phyloP scores from a whole-genome alignment of 2,113 vertebrate genomes.

The Hymenochirus boettgeri region DNA sequence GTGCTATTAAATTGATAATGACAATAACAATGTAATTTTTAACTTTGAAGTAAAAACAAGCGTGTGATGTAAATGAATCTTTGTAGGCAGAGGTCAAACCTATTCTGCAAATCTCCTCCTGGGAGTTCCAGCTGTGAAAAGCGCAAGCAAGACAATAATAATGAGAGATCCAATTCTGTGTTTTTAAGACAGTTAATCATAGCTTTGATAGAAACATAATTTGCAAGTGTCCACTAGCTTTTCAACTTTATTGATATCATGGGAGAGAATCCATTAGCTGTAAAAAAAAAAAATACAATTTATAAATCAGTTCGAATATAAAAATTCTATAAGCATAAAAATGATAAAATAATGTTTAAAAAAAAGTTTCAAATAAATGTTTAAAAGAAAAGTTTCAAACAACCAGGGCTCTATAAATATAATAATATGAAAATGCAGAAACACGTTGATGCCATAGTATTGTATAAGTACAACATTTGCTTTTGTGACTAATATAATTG shows the following conservation, averaged over 20 bases:
- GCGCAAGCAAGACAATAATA: background rate
- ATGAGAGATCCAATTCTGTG: background rate
- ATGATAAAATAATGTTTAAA: background rate
- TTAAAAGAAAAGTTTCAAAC: background rate
- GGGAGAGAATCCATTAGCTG: constrained; percentile 11
- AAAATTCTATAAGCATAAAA: background rate
- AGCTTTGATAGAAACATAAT: constrained; percentile 1
- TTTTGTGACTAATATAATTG: constrained; percentile 10
- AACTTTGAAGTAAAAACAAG: background rate
- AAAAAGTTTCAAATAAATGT: background rate
- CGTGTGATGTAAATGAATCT: background rate
- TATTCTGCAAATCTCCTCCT: background rate
- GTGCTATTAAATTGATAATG: constrained; percentile 3
- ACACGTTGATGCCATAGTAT: background rate
- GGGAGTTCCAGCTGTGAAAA: background rate
- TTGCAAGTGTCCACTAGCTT: constrained; percentile 1
- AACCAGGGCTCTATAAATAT: background rate
- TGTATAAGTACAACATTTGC: constrained; percentile 9
- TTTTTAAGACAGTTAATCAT: constrained; percentile 9
- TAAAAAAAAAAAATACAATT: constrained; percentile 11
- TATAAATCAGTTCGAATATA: constrained; percentile 33
- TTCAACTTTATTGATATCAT: constrained; percentile 25
- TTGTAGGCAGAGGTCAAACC: background rate
- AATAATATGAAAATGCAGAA: no score
- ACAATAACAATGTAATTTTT: background rate